Conservation (phyloP, 2,113 vertebrate genomes). For the Heliornis fulica region DNA sequence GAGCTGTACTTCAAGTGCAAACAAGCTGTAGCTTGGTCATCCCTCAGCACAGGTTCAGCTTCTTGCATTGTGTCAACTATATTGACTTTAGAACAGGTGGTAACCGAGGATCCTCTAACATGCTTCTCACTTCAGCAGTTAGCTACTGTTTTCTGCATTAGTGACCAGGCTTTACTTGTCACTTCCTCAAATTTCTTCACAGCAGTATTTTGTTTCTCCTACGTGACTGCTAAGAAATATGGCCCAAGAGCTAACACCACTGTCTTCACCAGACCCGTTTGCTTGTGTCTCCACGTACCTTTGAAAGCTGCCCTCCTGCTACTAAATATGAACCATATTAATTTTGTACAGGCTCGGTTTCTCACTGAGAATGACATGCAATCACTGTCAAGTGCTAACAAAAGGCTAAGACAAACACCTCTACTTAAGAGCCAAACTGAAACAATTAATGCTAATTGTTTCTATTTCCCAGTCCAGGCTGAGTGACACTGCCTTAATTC, state of each 20-base stretch:
- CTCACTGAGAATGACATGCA: not conserved
- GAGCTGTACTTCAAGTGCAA: not conserved
- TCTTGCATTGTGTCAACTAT: not conserved
- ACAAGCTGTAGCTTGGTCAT: not conserved
- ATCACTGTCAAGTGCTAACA: slow-evolving; percentile 19
- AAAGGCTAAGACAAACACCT: not conserved
- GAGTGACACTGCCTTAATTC: slow-evolving; percentile 18
- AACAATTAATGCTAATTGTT: slow-evolving; percentile 38
- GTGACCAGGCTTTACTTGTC: not conserved
- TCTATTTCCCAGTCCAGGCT: not conserved
- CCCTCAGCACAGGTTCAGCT: not conserved
- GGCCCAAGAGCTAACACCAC: not conserved
- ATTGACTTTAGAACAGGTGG: not conserved
- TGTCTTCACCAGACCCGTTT: not conserved
- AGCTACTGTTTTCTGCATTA: not conserved
- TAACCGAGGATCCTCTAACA: not conserved
- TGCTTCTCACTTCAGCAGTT: not conserved
- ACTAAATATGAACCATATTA: not conserved
- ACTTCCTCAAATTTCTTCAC: not conserved
- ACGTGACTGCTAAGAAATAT: not conserved
- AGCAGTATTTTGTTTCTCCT: not conserved
- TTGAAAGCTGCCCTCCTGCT: not conserved
- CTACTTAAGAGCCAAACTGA: slow-evolving; percentile 6
- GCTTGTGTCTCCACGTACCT: not conserved
- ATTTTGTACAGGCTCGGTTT: not conserved